Conservation (phyloP, 2,888 invertebrate species). For the Platycheirus rosarum region DNA sequence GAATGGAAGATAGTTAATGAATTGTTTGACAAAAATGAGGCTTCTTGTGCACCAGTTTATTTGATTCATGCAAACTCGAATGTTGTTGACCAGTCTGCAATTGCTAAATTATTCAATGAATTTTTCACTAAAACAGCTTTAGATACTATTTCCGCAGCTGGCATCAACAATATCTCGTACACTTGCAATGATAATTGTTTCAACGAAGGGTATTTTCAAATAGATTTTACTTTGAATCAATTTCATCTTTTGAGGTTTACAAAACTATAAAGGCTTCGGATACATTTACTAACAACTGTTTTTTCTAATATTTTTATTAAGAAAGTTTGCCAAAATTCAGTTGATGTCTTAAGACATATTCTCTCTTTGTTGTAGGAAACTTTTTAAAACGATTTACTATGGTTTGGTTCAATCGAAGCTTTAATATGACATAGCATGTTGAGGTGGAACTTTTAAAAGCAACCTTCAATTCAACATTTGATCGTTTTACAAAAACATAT, state of each 20-base stretch:
- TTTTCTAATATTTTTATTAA: background rate
- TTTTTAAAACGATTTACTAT: background rate
- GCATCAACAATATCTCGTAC: background rate
- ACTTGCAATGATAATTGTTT: background rate
- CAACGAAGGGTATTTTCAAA: background rate
- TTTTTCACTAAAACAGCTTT: background rate
- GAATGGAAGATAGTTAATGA: slow-evolving; percentile 4
- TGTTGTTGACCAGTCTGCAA: too few species aligned
- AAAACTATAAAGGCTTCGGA: background rate
- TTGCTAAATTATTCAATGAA: background rate
- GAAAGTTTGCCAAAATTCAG: background rate
- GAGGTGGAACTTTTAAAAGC: too few species aligned
- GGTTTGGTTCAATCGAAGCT: too few species aligned
- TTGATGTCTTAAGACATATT: background rate
- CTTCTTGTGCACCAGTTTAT: too few species aligned
- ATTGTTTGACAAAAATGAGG: background rate
- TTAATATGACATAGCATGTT: too few species aligned
- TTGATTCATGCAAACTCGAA: too few species aligned
- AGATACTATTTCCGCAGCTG: background rate
- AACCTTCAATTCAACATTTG: too few species aligned
- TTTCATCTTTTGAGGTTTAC: too few species aligned
- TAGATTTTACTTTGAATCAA: too few species aligned
- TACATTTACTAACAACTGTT: background rate
- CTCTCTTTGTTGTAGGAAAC: background rate
- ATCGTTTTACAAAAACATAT: too few species aligned